Base-by-base conservation (phyloP, 2,113 vertebrate genomes). In the Peromyscus maniculatus region DNA sequence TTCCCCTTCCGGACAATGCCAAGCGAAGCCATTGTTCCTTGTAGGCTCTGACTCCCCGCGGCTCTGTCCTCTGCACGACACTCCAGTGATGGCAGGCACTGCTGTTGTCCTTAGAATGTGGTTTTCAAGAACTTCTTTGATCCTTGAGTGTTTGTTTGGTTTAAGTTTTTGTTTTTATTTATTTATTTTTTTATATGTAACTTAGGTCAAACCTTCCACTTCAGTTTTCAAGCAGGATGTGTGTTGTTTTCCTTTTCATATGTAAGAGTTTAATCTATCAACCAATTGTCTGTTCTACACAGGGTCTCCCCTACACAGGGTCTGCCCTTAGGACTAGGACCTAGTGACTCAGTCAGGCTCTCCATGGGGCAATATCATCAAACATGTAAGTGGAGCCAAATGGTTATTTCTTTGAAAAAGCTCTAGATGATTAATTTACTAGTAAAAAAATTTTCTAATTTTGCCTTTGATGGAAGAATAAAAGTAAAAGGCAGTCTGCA, bases 291-390 rank as follows among this genome's bases (percentile, higher is more conserved):
- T 78, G 36, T 16, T 62, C 22, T 17, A 13, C 28, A 24, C 1
- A 3, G 0, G 0, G 21, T 67, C 10, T 28, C 39, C 24, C 26
- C 22, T 17, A 13, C 28, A 24, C 1, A 3, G 0, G 0, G 21
- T 67, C 10, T 28, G 33, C 24, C 26, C 28, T 10, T 64, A 49
- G 43, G 43, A 49, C 39, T 87, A 66, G 26, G 28, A 9, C 2
- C 33, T 74, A 2, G 31, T 22, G 22, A 57, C 1, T 13, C 9
- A 24, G 24, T 7, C 36, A n/a, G 91, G n/a, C 43, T 69, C 67
- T 15, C 55, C 49, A 55, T 22, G 19, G 7, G 46, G 19, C 55
- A 11, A 21, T 12, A 5, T 87, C 49, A 33, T n/a, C 87, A 62
- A 62, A 59, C 17, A 78, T 13, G 15, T 49, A 19, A 57, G 31